Conservation (phyloP, 1,140 invertebrate species). For the Calosoma granatense region DNA sequence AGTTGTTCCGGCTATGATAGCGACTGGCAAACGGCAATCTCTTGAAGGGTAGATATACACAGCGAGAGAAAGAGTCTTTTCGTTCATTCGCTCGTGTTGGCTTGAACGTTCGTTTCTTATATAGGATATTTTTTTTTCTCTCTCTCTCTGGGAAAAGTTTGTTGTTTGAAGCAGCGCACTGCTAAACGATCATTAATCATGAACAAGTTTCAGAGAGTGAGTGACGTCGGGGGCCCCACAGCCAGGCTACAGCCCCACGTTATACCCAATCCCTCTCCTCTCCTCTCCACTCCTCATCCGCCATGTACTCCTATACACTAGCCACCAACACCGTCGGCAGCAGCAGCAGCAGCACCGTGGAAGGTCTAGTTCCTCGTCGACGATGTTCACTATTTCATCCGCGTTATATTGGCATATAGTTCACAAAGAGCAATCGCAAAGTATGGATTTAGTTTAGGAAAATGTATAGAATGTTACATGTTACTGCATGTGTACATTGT, state of each 20-base stretch:
- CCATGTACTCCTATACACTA: slow-evolving; percentile 19
- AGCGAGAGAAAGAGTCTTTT: slow-evolving; percentile 32
- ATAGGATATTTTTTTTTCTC: slow-evolving; percentile 42
- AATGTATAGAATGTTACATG: too few relatives aligned
- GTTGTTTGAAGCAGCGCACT: slow-evolving; percentile 48
- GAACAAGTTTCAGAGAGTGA: slow-evolving; percentile 51
- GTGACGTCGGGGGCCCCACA: slow-evolving; percentile 38
- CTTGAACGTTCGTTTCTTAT: slow-evolving; percentile 41
- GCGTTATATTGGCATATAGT: too few relatives aligned
- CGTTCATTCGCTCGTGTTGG: slow-evolving; percentile 10
- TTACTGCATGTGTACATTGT: too few relatives aligned
- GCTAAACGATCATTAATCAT: slow-evolving; percentile 50
- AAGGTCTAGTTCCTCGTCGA: too few relatives aligned
- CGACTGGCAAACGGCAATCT: slow-evolving; percentile 8
- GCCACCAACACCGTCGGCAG: neutral
- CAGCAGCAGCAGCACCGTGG: too few relatives aligned
- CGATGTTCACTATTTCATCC: too few relatives aligned
- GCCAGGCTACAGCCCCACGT: slow-evolving; percentile 18
- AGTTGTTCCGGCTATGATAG: neutral
- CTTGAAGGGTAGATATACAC: slow-evolving; percentile 33
- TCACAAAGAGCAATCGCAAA: too few relatives aligned
- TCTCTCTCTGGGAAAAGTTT: slow-evolving; percentile 53
- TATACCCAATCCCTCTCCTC: slow-evolving; percentile 20
- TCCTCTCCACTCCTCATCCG: slow-evolving; percentile 19
- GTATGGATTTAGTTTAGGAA: too few relatives aligned